phyloP scores from a whole-genome alignment of 2,113 vertebrate genomes.

The Chrysemys picta region DNA sequence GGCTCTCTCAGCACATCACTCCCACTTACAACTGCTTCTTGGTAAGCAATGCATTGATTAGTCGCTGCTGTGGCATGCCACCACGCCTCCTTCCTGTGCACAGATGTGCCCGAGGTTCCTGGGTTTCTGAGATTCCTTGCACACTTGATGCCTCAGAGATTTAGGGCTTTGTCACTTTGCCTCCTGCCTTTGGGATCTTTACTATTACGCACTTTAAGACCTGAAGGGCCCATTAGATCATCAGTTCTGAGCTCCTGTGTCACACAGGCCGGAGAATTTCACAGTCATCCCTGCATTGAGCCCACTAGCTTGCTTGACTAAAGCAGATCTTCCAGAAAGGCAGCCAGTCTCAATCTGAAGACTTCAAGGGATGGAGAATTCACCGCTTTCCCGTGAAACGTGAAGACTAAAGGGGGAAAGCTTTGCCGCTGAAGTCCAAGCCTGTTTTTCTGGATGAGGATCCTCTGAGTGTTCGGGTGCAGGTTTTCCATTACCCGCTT shows the following conservation, averaged over 20 bases:
- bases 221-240: neutral
- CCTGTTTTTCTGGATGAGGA: neutral
- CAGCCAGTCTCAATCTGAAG: neutral
- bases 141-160: neutral
- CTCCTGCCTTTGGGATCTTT: neutral
- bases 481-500: neutral
- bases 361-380: neutral
- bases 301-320: fast-evolving
- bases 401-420: neutral
- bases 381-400: neutral
- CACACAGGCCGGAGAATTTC: fast-evolving
- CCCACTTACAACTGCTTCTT: fast-evolving
- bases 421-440: neutral
- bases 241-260: neutral
- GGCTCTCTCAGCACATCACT: fast-evolving
- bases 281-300: fast-evolving
- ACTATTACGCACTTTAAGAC: fast-evolving
- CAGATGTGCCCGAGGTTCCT: neutral
- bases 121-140: neutral
- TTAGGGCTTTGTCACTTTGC: neutral
- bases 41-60: fast-evolving
- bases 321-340: neutral
- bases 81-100: neutral
- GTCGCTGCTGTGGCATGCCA: neutral
- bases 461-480: neutral